Evolutionary conservation across 2,113 vertebrate species (phyloP), one percentile per base, ranked within the genome.

Genomic region (Pyrgilauda ruficollis): DNA sequence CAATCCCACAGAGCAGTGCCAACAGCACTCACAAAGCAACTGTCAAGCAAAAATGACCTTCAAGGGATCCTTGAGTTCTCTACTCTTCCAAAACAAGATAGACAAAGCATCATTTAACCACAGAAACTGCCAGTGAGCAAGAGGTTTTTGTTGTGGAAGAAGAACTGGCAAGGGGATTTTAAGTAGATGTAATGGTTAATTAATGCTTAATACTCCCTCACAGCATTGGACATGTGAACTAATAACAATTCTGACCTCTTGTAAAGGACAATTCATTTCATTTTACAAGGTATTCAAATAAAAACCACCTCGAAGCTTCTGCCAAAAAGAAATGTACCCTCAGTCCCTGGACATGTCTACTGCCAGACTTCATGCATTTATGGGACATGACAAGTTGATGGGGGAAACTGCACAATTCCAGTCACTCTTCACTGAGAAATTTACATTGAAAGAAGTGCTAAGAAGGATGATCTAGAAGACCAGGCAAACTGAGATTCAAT

Each of bases 111-210:
- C 50, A 19, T 58, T 89, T 78, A 79, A 74, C 47, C 30, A 73
- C 24, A 87, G 27, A 85, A 96, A 84, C 26, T 89, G 39, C 15
- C 87, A 94, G 33, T 24, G 46, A 78, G 81, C 28, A 93, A 69
- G 84, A 94, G 50, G 69, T 88, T 84, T 63, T 91, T 87, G 43
- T 33, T 92, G 43, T 88, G 62, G 67, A 93, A 96, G 50, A 84
- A 84, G 49, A 93, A 61, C 50, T 61, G 56, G n/a, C 10, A 35
- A 30, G 41, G 47, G 79, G 67, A 87, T 85, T 95, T 95, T 95
- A 85, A 97, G 95, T 15, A 83, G 53, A 76, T 55, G 11, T 12
- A 93, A 67, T 73, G 44, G 84, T 89, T 96, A 90, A 96, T 95
- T 96, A 92, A 49, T 75, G 58, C 61, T 80, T 95, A 49, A 77